Evolutionary conservation across 2,113 vertebrate species (phyloP).

Genomic region (Actinemys pallida): DNA sequence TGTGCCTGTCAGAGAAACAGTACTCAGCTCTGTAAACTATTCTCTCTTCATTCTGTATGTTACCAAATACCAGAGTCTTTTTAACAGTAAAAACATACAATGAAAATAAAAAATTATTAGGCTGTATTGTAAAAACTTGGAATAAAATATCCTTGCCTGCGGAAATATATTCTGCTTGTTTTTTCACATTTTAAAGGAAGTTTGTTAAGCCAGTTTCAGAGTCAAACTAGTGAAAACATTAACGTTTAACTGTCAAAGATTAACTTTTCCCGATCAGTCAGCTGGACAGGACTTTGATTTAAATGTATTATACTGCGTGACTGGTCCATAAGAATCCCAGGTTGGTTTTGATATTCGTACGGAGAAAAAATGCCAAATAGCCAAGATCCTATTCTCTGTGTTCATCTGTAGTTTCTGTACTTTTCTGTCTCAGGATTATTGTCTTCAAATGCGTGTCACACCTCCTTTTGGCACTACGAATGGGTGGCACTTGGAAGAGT

Average conservation of each 20-base stretch:
- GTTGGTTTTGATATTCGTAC: neutral
- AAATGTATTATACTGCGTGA: neutral
- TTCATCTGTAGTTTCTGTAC: neutral
- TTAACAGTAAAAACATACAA: conserved; percentile 31
- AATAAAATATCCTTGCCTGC: neutral
- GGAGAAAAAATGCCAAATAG: neutral
- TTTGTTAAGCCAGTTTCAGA: neutral
- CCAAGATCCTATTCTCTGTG: neutral
- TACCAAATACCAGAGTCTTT: neutral
- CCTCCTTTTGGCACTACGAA: neutral
- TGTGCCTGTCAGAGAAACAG: neutral
- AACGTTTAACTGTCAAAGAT: neutral
- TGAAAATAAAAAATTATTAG: conserved; percentile 44
- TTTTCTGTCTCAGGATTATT: neutral
- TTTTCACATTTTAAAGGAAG: conserved; percentile 23
- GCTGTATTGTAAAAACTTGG: conserved; percentile 17
- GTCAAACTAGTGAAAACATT: neutral
- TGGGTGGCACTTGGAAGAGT: neutral
- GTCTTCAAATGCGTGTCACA: neutral
- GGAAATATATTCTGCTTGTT: neutral
- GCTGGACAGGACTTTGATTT: neutral
- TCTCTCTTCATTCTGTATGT: neutral
- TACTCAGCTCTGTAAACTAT: neutral
- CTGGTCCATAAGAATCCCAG: neutral
- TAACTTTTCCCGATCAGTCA: neutral